Conservation (phyloP, 2,888 invertebrate genomes). For the Drosophila sordidula region DNA sequence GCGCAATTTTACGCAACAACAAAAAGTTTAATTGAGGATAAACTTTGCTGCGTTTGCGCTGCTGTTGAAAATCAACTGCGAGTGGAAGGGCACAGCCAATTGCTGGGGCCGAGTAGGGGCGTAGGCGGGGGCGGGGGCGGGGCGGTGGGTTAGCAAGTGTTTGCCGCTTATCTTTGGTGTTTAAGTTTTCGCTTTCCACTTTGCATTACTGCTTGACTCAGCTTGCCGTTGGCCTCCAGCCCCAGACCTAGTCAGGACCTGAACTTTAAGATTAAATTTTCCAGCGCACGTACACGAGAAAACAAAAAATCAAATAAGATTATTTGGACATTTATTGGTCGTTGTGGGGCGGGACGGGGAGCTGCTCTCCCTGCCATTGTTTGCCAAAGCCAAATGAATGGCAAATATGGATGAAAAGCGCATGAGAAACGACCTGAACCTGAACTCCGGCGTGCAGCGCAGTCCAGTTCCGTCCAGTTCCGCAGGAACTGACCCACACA, state of each 20-base stretch:
- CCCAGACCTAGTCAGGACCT: neutral
- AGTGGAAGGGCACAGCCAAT: conserved; percentile 6
- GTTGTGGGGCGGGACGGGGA: conserved; percentile 13
- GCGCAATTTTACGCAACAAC: conserved; percentile 76
- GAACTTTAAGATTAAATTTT: conserved; percentile 49
- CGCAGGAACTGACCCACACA: conserved; percentile 8
- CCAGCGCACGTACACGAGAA: conserved; percentile 6
- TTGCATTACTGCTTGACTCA: conserved; percentile 36
- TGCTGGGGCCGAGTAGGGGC: neutral
- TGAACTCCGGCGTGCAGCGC: conserved; percentile 21
- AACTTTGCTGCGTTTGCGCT: conserved; percentile 76
- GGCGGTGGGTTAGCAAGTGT: conserved; percentile 17
- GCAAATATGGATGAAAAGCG: conserved; percentile 59
- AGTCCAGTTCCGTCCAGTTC: conserved; percentile 12
- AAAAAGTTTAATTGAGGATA: conserved; percentile 78
- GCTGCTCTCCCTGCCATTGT: conserved; percentile 45
- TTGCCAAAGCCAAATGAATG: conserved; percentile 63
- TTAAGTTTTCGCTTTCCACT: conserved; percentile 72
- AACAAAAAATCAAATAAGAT: conserved; percentile 28
- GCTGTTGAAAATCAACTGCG: conserved; percentile 68
- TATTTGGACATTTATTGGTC: conserved; percentile 64
- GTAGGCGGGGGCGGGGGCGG: neutral
- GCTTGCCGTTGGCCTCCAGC: conserved; percentile 20
- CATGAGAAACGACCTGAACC: conserved; percentile 56
- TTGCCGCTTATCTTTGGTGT: conserved; percentile 64